These are phyloP conservation scores for Chaenodraco wilsoni DNA, from an alignment of 2,797 vertebrate species.

Conservation along the genomic window DNA sequence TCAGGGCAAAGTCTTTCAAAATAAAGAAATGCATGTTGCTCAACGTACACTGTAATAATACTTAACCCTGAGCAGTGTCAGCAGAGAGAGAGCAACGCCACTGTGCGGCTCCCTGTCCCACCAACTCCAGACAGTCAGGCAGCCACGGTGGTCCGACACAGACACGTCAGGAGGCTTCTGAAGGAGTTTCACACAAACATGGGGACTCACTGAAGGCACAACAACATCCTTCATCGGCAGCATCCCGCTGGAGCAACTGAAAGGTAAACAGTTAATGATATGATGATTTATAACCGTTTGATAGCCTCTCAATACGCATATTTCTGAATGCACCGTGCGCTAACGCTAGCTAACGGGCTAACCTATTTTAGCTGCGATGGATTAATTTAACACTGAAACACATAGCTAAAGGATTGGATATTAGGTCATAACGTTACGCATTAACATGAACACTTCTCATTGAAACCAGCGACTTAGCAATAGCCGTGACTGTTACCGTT, in stretches of 20 bases:
- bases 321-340: constrained; percentile 38
- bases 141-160: constrained; percentile 67
- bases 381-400: neutral
- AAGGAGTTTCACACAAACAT: constrained; percentile 57
- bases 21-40: neutral
- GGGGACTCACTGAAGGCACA: constrained; percentile 55
- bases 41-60: neutral
- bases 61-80: neutral
- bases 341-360: constrained; percentile 71
- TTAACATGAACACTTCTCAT: neutral
- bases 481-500: constrained; percentile 8
- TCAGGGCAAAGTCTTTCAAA: neutral
- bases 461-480: neutral
- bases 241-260: constrained; percentile 41
- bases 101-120: constrained; percentile 57
- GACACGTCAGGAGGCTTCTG: constrained; percentile 69
- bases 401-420: neutral
- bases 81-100: constrained; percentile 41
- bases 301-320: constrained; percentile 4
- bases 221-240: constrained; percentile 23
- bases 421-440: neutral
- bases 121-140: constrained; percentile 46
- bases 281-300: constrained; percentile 2
- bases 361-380: constrained; percentile 13
- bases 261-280: constrained; percentile 44